These are phyloP conservation scores for Drosophila nebulosa DNA, from an alignment of 1,140 invertebrate genomes.

Conservation along the genomic window DNA sequence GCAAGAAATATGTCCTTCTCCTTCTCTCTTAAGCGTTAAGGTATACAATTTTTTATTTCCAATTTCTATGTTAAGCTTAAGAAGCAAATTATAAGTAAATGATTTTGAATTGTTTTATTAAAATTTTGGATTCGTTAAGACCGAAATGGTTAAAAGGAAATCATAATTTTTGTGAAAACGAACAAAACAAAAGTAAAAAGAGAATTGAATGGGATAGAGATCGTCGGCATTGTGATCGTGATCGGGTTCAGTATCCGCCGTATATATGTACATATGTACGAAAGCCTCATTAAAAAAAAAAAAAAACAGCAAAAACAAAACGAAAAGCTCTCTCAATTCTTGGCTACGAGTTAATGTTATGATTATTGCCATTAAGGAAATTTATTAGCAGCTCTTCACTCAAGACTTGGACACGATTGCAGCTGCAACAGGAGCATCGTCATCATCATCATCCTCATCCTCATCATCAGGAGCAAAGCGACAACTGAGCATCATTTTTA, in stretches of 20 bases:
- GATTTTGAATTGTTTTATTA: too few species aligned
- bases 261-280: too few species aligned
- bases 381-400: constrained; percentile 44
- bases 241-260: background rate
- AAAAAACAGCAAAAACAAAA: background rate
- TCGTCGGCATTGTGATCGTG: background rate
- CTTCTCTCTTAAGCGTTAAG: too few species aligned
- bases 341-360: constrained; percentile 58
- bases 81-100: too few species aligned
- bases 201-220: background rate
- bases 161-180: background rate
- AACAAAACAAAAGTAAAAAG: background rate
- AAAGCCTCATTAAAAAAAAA: background rate
- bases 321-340: background rate
- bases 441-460: constrained; percentile 19
- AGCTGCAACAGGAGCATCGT: constrained; percentile 11
- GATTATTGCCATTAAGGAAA: constrained; percentile 61
- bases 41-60: too few species aligned
- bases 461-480: constrained; percentile 30
- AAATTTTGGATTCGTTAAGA: too few species aligned
- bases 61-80: too few species aligned
- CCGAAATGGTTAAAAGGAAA: too few species aligned
- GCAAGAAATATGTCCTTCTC: too few species aligned
- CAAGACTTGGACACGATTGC: background rate
- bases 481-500: constrained; percentile 76